phyloP scores from a whole-genome alignment of 92 coral and sea anemone genomes.

The Metridium senile region DNA sequence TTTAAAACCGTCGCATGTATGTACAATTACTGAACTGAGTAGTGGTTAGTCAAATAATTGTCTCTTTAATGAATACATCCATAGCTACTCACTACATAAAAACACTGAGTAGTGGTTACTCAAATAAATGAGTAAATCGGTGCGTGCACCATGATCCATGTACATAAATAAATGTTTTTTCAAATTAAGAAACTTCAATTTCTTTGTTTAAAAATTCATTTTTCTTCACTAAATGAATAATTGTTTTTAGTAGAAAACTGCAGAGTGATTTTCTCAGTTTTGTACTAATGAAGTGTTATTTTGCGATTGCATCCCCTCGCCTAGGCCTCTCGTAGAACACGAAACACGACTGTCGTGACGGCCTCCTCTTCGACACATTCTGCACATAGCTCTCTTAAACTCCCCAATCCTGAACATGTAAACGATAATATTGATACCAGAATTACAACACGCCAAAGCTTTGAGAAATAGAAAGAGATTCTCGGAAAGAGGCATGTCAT shows the following conservation, averaged over 20 bases:
- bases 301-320: background rate
- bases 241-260: background rate
- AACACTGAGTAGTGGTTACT: too few species aligned
- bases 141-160: too few species aligned
- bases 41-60: too few species aligned
- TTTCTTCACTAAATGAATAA: background rate
- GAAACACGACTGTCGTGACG: background rate
- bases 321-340: background rate
- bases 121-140: too few species aligned
- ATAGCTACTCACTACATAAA: too few species aligned
- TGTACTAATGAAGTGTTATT: background rate
- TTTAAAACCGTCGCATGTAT: too few species aligned
- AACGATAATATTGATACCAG: slow-evolving; percentile 24
- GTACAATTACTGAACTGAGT: too few species aligned
- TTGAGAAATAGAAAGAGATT: slow-evolving; percentile 25
- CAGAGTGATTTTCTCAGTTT: background rate
- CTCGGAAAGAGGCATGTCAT: background rate
- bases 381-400: background rate
- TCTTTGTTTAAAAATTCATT: background rate
- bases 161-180: too few species aligned
- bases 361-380: background rate
- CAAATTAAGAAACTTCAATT: too few species aligned
- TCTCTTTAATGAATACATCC: too few species aligned
- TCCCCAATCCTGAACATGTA: slow-evolving; percentile 21
- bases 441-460: slow-evolving; percentile 29